Conservation (phyloP, 2,113 vertebrate genomes). For the Dasypus novemcinctus region DNA sequence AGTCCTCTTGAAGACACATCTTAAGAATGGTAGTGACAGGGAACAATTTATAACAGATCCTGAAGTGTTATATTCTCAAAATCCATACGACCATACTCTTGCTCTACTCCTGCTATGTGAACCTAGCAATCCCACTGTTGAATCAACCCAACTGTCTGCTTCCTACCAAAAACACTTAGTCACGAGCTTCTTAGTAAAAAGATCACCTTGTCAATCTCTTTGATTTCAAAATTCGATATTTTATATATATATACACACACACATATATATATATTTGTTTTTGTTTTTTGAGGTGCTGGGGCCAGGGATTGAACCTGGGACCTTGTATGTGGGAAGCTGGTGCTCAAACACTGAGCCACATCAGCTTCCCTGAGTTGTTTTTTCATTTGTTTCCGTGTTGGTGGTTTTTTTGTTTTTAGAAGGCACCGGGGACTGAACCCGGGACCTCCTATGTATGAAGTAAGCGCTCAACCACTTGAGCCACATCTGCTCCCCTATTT, state of each 20-base stretch:
- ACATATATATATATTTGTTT: no score
- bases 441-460: no score
- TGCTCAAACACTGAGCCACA: no score
- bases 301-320: no score
- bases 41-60: not conserved
- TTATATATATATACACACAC: no score
- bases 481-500: not conserved
- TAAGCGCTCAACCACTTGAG: no score
- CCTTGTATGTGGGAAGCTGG: no score
- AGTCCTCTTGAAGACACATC: slow-evolving; percentile 14
- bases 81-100: not conserved
- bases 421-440: no score
- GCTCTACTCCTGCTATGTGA: not conserved
- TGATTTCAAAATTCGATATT: not conserved
- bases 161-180: not conserved
- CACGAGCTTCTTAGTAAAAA: not conserved
- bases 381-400: no score
- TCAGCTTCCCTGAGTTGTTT: no score
- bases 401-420: no score
- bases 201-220: not conserved
- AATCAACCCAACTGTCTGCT: not conserved
- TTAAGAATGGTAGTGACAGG: not conserved
- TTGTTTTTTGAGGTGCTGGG: no score
- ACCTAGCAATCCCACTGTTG: not conserved
- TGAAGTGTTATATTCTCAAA: not conserved